Evolutionary conservation across 2,888 invertebrate species (phyloP).

Genomic region (Azorinus chamasolen): DNA sequence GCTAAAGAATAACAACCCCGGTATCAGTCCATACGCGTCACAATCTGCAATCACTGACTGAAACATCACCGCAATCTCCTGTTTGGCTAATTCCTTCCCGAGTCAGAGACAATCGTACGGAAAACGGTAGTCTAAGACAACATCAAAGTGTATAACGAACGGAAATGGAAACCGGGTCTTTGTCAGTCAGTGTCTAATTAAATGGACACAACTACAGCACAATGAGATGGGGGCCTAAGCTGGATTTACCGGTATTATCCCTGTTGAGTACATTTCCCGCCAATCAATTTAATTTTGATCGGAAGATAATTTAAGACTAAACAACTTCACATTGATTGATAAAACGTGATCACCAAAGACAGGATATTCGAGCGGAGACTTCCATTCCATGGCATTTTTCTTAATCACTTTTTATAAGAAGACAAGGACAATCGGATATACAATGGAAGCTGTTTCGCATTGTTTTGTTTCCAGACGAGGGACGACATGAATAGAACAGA

Average conservation of each 20-base stretch:
- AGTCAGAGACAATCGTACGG: no score
- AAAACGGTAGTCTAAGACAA: slow-evolving; percentile 14
- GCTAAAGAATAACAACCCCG: no score
- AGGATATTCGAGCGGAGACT: slow-evolving; percentile 12
- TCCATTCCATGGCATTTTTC: not conserved
- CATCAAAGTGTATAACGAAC: slow-evolving; percentile 52
- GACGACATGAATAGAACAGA: no score
- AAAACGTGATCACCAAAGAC: slow-evolving; percentile 24
- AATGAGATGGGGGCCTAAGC: slow-evolving; percentile 60
- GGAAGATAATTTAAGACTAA: slow-evolving; percentile 60
- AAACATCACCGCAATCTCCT: no score
- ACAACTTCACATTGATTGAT: slow-evolving; percentile 48
- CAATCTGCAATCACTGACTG: no score
- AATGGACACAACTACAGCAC: slow-evolving; percentile 48
- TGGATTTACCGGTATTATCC: slow-evolving; percentile 63
- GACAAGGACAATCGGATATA: slow-evolving; percentile 10
- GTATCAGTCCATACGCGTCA: no score
- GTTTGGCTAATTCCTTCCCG: no score
- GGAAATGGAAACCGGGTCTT: slow-evolving; percentile 55
- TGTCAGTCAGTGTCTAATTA: slow-evolving; percentile 57
- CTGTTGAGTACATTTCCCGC: slow-evolving; percentile 66
- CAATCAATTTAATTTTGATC: slow-evolving; percentile 69
- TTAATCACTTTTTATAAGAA: slow-evolving; percentile 28
- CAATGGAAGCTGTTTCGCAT: no score
- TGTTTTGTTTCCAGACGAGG: no score